These are phyloP conservation scores for Pomacea canaliculata DNA, from an alignment of 2,888 invertebrate genomes.

Conservation along the genomic window DNA sequence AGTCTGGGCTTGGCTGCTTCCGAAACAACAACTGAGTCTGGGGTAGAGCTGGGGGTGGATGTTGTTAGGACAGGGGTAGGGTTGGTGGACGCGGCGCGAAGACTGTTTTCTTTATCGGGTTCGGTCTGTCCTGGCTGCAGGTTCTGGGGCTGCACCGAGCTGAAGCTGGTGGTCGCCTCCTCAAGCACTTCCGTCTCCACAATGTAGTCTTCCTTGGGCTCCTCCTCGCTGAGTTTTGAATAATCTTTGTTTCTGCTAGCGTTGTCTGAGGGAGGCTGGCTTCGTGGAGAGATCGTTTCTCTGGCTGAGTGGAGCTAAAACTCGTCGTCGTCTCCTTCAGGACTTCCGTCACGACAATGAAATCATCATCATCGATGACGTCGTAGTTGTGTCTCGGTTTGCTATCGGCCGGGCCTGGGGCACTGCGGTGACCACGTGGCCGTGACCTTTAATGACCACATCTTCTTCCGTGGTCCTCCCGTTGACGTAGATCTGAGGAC, in stretches of 20 bases:
- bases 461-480: background rate
- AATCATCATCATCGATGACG: background rate
- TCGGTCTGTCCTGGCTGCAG: too few species aligned
- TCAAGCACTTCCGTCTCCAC: too few species aligned
- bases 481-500: conserved; percentile 19
- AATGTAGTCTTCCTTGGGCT: too few species aligned
- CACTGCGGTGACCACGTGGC: background rate
- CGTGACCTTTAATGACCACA: too few species aligned
- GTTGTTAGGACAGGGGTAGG: too few species aligned
- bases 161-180: conserved; percentile 1
- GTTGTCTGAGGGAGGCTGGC: too few species aligned
- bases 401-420: background rate
- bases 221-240: too few species aligned
- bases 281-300: too few species aligned
- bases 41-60: background rate
- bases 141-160: conserved; percentile 7
- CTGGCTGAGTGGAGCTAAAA: conserved; percentile 1
- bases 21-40: background rate
- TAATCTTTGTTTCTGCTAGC: too few species aligned
- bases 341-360: conserved; percentile 21
- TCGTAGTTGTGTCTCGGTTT: background rate
- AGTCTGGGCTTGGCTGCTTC: background rate
- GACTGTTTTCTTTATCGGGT: background rate
- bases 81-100: background rate
- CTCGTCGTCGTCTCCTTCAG: conserved; percentile 12